Evolutionary conservation across 2,113 vertebrate species (phyloP).

Genomic region (Pyxicephalus adspersus): DNA sequence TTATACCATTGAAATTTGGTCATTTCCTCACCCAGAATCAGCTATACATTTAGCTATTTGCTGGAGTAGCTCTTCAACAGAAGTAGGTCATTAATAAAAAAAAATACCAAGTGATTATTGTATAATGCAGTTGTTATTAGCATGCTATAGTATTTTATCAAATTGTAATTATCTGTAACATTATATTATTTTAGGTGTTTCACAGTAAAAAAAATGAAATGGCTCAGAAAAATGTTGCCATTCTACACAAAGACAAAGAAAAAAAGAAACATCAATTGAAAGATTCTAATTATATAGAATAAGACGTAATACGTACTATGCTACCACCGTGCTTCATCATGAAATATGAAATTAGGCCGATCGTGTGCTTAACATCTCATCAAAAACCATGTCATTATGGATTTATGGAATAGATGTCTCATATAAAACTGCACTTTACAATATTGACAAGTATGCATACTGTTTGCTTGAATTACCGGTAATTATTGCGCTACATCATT

Average conservation of each 20-base stretch:
- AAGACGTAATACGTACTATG: not conserved
- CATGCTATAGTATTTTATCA: too few species aligned
- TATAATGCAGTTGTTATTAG: too few species aligned
- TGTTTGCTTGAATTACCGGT: conserved; percentile 28
- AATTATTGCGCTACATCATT: conserved; percentile 30
- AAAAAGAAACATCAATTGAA: not conserved
- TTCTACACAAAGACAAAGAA: not conserved
- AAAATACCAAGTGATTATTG: too few species aligned
- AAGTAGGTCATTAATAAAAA: too few species aligned
- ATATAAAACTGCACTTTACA: conserved; percentile 18
- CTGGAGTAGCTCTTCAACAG: too few species aligned
- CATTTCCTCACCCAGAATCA: too few species aligned
- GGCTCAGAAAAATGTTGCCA: not conserved
- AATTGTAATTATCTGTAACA: too few species aligned
- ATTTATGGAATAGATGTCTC: conserved; percentile 29
- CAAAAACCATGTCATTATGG: conserved; percentile 20
- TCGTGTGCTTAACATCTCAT: conserved; percentile 17
- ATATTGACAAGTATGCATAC: conserved; percentile 41
- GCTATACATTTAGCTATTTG: too few species aligned
- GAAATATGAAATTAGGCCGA: conserved; percentile 40
- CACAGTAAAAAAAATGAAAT: not conserved
- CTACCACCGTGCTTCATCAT: not conserved
- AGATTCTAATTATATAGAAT: conserved; percentile 16
- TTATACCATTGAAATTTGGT: too few species aligned
- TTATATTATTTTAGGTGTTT: too few species aligned